phyloP scores from a whole-genome alignment of 2,113 vertebrate genomes.

The Semnornis frantzii region DNA sequence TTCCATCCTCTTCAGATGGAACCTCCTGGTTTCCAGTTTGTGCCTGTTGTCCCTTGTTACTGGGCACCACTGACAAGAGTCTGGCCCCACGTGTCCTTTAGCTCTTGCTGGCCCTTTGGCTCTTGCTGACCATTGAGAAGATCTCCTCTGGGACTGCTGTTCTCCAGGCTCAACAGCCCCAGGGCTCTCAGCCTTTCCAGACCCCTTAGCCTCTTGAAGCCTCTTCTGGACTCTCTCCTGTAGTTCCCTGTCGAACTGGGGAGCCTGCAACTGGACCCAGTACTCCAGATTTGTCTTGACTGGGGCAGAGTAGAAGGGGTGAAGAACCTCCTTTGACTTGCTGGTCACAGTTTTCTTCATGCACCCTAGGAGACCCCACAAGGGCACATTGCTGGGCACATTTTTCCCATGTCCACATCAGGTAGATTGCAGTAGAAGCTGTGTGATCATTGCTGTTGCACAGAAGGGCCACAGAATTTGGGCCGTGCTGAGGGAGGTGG shows the following conservation, averaged over 20 bases:
- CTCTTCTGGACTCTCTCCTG: too few relatives aligned
- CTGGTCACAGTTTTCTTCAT: not conserved
- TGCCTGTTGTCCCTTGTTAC: too few relatives aligned
- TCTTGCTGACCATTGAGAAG: too few relatives aligned
- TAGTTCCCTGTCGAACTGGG: not conserved
- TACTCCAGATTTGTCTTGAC: not conserved
- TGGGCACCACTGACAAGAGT: too few relatives aligned
- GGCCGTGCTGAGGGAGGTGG: not conserved
- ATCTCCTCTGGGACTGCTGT: too few relatives aligned
- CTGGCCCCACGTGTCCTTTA: too few relatives aligned
- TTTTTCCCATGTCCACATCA: not conserved
- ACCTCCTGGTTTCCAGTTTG: too few relatives aligned
- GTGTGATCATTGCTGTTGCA: rapidly evolving
- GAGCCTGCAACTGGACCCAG: not conserved
- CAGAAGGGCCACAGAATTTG: not conserved
- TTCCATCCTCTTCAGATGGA: too few relatives aligned
- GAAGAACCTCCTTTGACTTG: not conserved
- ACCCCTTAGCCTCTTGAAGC: too few relatives aligned
- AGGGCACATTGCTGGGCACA: not conserved
- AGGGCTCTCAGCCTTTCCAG: too few relatives aligned
- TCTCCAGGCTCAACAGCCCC: too few relatives aligned
- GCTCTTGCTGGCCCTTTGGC: too few relatives aligned
- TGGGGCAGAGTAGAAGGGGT: not conserved
- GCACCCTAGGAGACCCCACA: not conserved
- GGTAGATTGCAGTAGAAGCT: not conserved